Evolutionary conservation across 2,888 invertebrate genomes (phyloP), one percentile per base, ranked within the genome.

Genomic region (Diogma glabrata): DNA sequence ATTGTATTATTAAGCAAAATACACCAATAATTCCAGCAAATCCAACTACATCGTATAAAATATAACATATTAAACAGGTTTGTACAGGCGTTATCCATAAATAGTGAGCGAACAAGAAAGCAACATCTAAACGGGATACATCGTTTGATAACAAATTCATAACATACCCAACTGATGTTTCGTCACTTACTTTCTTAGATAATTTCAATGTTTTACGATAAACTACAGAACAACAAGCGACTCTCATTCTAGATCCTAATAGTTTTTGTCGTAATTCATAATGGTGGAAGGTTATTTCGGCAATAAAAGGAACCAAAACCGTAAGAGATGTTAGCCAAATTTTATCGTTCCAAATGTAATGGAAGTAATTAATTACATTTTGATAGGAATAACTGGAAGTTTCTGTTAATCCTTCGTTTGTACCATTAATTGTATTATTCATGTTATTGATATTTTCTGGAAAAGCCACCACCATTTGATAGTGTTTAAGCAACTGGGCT

Each of bases 81-180:
- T 78, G 77, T 14, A 84, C 62, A 0, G 90, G 89, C 49, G 84
- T 80, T 19, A 87, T 73, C 87, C 88, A 87, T 64, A 90, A 73
- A 65, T 82, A 87, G 66, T 89, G 85, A 1, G 87, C 72, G 64
- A 81, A 85, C 53, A 84, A 75, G 54, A 84, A 78, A 7, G 84
- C 79, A 65, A 82, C 75, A 67, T 92, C 92, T 64, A 92, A 17
- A 90, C n/a, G n/a, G n/a, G n/a, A n/a, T n/a, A n/a, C n/a, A n/a
- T n/a, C n/a, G n/a, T n/a, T n/a, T n/a, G n/a, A 88, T 52, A 92
- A 73, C 4, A 92, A 72, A 69, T 92, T 92, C 12, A 92, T 84
- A 52, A 92, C 81, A 67, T 91, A 87, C 0, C 91, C 92, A 0
- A 84, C 81, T 1, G 88, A 5, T 30, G 82, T 80, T 60, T 78